Evolutionary conservation across 2,113 vertebrate genomes (phyloP).

Genomic region (Ophiodon elongatus): DNA sequence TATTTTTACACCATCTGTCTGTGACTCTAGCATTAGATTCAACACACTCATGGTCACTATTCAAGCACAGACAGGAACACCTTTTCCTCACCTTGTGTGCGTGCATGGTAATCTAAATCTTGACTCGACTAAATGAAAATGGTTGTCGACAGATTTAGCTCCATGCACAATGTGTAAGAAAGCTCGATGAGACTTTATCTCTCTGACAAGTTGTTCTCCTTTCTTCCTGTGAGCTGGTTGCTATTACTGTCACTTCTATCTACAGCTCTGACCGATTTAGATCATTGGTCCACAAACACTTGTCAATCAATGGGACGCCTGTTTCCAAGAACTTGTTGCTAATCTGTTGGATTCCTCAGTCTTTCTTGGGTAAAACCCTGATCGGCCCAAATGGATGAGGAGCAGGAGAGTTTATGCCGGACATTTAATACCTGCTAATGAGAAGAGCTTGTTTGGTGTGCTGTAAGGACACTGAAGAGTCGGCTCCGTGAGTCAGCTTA

Average conservation of each 20-base stretch:
- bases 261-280: slow-evolving; percentile 55
- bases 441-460: slow-evolving; percentile 11
- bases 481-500: slow-evolving; percentile 5
- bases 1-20: slow-evolving; percentile 8
- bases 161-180: background rate
- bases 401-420: background rate
- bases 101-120: background rate
- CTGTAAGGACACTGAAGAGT: slow-evolving; percentile 2
- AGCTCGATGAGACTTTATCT: slow-evolving; percentile 26
- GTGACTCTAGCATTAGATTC: slow-evolving; percentile 1
- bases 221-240: slow-evolving; percentile 20
- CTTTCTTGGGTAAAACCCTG: slow-evolving; percentile 23
- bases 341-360: slow-evolving; percentile 48
- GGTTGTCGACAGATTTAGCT: background rate
- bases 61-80: background rate
- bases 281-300: slow-evolving; percentile 50
- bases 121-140: background rate
- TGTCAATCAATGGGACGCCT: background rate
- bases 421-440: slow-evolving; percentile 14
- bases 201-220: background rate
- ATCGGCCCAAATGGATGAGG: background rate
- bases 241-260: slow-evolving; percentile 41
- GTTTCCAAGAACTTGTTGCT: slow-evolving; percentile 61
- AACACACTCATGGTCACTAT: background rate
- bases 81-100: background rate